Evolutionary conservation across 2,797 vertebrate species (phyloP), one percentile per base, ranked within the genome.

Genomic region (Lacerta agilis): DNA sequence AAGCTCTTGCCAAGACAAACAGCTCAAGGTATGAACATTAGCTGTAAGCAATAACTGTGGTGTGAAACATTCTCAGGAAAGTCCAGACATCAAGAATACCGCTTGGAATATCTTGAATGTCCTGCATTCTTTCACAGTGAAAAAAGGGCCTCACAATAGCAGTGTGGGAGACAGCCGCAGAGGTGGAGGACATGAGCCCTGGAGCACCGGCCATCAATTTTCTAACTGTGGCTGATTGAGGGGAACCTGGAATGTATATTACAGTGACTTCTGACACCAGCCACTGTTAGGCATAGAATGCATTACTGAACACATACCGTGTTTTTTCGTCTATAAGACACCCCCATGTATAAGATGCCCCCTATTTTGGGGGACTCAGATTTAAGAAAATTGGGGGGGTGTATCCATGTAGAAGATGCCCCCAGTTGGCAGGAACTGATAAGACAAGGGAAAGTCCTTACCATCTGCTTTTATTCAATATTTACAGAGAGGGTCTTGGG

Each of bases 11-110:
- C 97, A 97, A 97, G 93, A 96, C 90, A 94, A 95, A 93, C 90
- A 97, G 92, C 86, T 11, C 23, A 29, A 94, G 94, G 94, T 95
- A 96, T 92, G 95, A 96, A 95, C 95, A 93, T 92, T 92, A 97
- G 93, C 95, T 95, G 96, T 94, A 92, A 95, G 90, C 86, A 94
- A 87, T 95, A 95, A 93, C 93, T 94, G 92, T 0, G 67, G 97
- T 96, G 96, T 95, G 95, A 97, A 96, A 93, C 73, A 90, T 96
- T 96, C 96, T 94, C 95, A 92, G 95, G 96, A 87, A 95, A 96
- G 96, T 41, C 94, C 94, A 97, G 97, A 96, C 96, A 96, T 96
- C 95, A 94, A 95, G 96, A 96, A 96, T 95, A 96, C 96, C 94
- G 94, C 96, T 94, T 94, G 91, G 95, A 96, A 97, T 97, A 96